A percentile compares a stretch with the other conserved stretches of the same genome.
Evolutionary conservation across 92 coral and sea anemone genomes (phyloP).

Genomic region (Plumapathes pennacea): DNA sequence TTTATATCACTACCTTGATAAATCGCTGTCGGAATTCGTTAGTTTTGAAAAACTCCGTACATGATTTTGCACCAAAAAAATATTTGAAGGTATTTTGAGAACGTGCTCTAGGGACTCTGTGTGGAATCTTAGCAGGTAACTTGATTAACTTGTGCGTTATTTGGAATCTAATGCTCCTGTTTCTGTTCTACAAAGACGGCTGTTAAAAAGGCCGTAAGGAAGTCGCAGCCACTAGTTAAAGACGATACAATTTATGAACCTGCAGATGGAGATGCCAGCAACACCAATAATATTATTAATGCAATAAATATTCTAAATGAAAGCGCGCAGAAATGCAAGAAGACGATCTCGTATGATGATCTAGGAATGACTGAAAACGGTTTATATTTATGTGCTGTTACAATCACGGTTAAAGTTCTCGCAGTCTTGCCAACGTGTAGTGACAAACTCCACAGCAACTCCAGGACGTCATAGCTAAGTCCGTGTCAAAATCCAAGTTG

Average conservation of each 20-base stretch:
- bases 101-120: too few relatives aligned
- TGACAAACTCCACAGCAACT: too few relatives aligned
- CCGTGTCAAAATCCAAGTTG: slow-evolving; percentile 57
- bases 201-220: slow-evolving; percentile 18
- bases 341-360: slow-evolving; percentile 67
- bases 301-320: slow-evolving; percentile 67
- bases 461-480: too few relatives aligned
- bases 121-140: too few relatives aligned
- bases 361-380: slow-evolving; percentile 29
- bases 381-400: slow-evolving; percentile 56
- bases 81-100: too few relatives aligned
- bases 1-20: too few relatives aligned
- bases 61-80: too few relatives aligned
- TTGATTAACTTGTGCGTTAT: slow-evolving; percentile 59
- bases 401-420: slow-evolving; percentile 49
- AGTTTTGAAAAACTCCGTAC: too few relatives aligned
- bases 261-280: slow-evolving; percentile 24
- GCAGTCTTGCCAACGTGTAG: too few relatives aligned
- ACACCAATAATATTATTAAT: too few relatives aligned
- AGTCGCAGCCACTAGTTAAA: slow-evolving; percentile 39
- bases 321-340: slow-evolving; percentile 78
- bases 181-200: neutral
- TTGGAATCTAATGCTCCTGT: slow-evolving; percentile 59
- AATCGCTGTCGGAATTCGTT: too few relatives aligned
- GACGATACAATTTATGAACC: slow-evolving; percentile 67